Evolutionary conservation across 2,797 vertebrate species (phyloP).

Genomic region (Aulostomus chinensis): DNA sequence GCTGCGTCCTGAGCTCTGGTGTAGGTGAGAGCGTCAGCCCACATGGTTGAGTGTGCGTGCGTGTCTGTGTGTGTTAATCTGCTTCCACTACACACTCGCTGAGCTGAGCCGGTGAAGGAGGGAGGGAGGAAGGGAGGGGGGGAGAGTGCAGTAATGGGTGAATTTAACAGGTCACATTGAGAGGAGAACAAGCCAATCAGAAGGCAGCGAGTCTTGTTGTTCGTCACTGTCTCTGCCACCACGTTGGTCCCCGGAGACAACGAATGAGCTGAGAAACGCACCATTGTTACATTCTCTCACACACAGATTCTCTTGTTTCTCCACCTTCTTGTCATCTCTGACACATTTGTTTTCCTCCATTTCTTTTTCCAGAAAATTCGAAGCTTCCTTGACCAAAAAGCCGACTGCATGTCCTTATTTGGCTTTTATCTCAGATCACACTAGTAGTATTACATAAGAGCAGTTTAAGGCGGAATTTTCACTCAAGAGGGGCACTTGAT

Average conservation of each 20-base stretch:
- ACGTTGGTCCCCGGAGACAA: slow-evolving; percentile 41
- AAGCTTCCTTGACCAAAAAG: no score
- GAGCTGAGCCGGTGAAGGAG: slow-evolving; percentile 39
- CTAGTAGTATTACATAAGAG: slow-evolving; percentile 1
- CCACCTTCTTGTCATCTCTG: not conserved
- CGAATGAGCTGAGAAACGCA: slow-evolving; percentile 14
- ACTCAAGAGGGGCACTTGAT: slow-evolving; percentile 12
- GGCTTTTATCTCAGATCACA: no score
- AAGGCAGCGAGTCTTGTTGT: slow-evolving; percentile 41
- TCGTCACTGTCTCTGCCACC: slow-evolving; percentile 55
- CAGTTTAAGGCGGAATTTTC: slow-evolving; percentile 7
- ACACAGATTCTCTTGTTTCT: slow-evolving; percentile 10
- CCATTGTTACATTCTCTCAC: slow-evolving; percentile 34
- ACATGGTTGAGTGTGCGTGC: slow-evolving; percentile 57
- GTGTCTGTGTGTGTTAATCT: slow-evolving; percentile 63
- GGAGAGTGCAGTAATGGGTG: slow-evolving; percentile 61
- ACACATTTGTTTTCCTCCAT: no score
- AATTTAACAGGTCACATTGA: slow-evolving; percentile 72
- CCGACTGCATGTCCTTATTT: no score
- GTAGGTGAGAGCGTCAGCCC: slow-evolving; percentile 52
- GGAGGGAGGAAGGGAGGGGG: slow-evolving; percentile 23
- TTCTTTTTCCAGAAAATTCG: no score
- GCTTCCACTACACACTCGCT: slow-evolving; percentile 77
- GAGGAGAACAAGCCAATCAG: slow-evolving; percentile 54
- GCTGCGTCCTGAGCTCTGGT: slow-evolving; percentile 24